Base-by-base conservation (phyloP, 2,797 vertebrate genomes). In the Falco rusticolus region DNA sequence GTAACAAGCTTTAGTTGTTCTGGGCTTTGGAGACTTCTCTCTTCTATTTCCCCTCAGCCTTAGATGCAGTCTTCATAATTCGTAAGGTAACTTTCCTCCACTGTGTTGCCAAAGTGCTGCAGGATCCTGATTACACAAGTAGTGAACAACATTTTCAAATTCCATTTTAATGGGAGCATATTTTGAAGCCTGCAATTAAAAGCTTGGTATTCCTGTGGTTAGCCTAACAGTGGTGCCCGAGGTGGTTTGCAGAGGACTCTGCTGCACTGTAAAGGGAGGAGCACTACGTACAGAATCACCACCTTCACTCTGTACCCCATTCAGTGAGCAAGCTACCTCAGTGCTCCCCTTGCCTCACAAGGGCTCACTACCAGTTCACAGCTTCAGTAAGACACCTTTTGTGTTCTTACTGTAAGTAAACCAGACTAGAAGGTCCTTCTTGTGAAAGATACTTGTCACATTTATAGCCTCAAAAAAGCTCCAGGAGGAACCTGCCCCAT, bases 1-100 rank as follows among this genome's bases (percentile, higher is more conserved):
- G 13, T 93, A 94, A 95, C 84, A 63, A 76, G 75, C 84, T 82
- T 75, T 69, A 61, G 75, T 29, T 8, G 21, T 89, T 43, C 45
- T 90, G 90, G 90, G 84, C 84, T 92, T 94, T 89, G 64, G 81
- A 95, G 86, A 89, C 33, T 50, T 89, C 77, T 89, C 41, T 74
- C 64, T 89, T 83, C 66, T 84, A 68, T 93, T 95, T 82, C 71
- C 41, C 21, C 53, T 89, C 71, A 33, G 51, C 77, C 39, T 94
- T 33, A 66, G 84, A 83, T 39, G 65, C 15, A 43, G 22, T 41
- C 28, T 63, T 77, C 34, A 82, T 59, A 25, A 90, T 77, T 78
- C 51, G 43, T 50, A 45, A 78, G 50, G 76, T 90, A 92, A 50
- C 84, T 65, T 93, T 37, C 50, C 48, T 82, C 75, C 69, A 19